phyloP scores from a whole-genome alignment of 2,888 invertebrate species.

The Chromoteleia sp. region DNA sequence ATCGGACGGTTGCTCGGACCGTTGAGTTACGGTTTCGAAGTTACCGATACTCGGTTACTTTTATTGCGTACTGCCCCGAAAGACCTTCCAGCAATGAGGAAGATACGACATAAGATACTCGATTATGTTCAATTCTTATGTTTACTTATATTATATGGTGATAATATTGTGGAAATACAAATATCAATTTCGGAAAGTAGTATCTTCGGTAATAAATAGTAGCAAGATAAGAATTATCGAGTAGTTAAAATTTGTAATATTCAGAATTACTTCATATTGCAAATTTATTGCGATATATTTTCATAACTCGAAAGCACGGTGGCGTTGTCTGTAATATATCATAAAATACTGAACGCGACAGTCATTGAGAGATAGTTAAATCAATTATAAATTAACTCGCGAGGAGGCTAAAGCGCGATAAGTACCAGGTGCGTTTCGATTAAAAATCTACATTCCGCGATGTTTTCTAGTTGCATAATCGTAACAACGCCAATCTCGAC shows the following conservation, averaged over 20 bases:
- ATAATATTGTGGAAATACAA: too few relatives aligned
- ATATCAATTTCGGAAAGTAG: background rate
- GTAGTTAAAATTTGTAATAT: constrained; percentile 1
- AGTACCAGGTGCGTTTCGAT: constrained; percentile 14
- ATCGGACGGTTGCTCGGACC: too few relatives aligned
- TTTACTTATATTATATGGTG: too few relatives aligned
- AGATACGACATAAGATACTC: too few relatives aligned
- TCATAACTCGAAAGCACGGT: background rate
- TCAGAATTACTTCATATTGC: background rate
- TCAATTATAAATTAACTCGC: constrained; percentile 21
- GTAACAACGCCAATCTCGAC: too few relatives aligned
- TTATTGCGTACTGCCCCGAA: too few relatives aligned
- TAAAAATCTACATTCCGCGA: constrained; percentile 19
- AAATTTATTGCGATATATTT: constrained; percentile 20
- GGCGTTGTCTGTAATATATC: constrained; percentile 17
- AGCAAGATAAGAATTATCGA: constrained; percentile 10
- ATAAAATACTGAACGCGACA: constrained; percentile 33
- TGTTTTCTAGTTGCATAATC: background rate
- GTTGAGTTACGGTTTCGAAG: too few relatives aligned
- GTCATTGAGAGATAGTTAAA: constrained; percentile 19
- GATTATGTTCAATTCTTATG: too few relatives aligned
- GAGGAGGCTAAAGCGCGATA: constrained; percentile 15
- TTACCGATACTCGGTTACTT: too few relatives aligned
- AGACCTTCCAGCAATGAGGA: too few relatives aligned
- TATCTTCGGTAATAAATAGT: background rate